These are phyloP conservation scores for Physella acuta DNA, from an alignment of 1,140 invertebrate species.

Conservation along the genomic window DNA sequence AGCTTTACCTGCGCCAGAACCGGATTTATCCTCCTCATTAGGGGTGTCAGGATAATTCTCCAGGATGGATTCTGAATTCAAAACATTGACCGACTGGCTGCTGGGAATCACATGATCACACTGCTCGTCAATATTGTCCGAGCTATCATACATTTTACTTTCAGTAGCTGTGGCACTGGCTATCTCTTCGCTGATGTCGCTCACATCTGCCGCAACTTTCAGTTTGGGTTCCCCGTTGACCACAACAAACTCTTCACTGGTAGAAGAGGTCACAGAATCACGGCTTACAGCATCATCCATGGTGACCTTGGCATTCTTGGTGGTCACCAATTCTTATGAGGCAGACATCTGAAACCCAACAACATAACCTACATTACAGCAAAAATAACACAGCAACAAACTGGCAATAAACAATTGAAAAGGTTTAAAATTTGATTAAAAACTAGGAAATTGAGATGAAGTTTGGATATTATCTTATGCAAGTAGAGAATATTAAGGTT, in stretches of 20 bases:
- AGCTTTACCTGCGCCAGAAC: not conserved
- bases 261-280: conserved; percentile 77
- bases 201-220: conserved; percentile 76
- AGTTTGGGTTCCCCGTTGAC: conserved; percentile 70
- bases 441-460: too few relatives aligned
- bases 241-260: conserved; percentile 83
- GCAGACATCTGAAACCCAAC: too few relatives aligned
- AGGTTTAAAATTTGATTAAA: too few relatives aligned
- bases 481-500: too few relatives aligned
- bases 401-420: too few relatives aligned
- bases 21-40: conserved; percentile 12
- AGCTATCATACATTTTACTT: conserved; percentile 28
- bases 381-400: too few relatives aligned
- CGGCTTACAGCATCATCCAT: conserved; percentile 79
- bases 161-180: conserved; percentile 64
- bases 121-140: not conserved
- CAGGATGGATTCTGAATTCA: conserved; percentile 31
- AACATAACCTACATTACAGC: too few relatives aligned
- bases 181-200: conserved; percentile 74
- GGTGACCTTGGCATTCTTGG: conserved; percentile 22
- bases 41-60: conserved; percentile 23
- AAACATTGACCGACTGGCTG: conserved; percentile 46
- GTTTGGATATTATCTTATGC: too few relatives aligned
- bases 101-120: conserved; percentile 46
- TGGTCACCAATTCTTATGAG: too few relatives aligned